Evolutionary conservation across 1,140 invertebrate species (phyloP).

Genomic region (Drosophila arizonae): DNA sequence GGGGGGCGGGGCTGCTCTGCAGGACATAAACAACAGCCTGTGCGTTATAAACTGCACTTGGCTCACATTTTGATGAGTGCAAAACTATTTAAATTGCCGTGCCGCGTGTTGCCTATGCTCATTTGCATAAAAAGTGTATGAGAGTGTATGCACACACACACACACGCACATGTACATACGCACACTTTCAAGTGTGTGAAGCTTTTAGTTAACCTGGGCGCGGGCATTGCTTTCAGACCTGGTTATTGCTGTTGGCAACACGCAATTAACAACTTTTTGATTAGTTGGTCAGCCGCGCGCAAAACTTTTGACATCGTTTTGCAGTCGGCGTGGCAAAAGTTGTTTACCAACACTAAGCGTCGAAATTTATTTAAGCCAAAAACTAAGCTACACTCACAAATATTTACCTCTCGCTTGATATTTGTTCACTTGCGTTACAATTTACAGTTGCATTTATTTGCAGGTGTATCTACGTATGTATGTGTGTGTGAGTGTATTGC

Average conservation of each 20-base stretch:
- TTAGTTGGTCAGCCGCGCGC: constrained; percentile 69
- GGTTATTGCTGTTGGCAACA: constrained; percentile 63
- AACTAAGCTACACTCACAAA: constrained; percentile 33
- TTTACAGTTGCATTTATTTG: constrained; percentile 15
- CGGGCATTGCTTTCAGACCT: neutral
- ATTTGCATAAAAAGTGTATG: constrained; percentile 39
- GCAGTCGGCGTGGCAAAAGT: constrained; percentile 42
- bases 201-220: constrained; percentile 1
- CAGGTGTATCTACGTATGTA: constrained; percentile 15
- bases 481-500: constrained; percentile 50
- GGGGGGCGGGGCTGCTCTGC: neutral
- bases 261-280: constrained; percentile 74
- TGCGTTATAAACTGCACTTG: constrained; percentile 66
- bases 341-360: constrained; percentile 48
- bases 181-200: constrained; percentile 2
- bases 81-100: constrained; percentile 54
- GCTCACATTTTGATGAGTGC: constrained; percentile 38
- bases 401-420: neutral
- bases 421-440: constrained; percentile 35
- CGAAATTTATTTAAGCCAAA: constrained; percentile 51
- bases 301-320: constrained; percentile 72
- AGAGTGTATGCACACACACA: constrained; percentile 1
- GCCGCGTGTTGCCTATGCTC: constrained; percentile 22
- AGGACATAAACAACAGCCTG: constrained; percentile 49
- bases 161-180: neutral